These are phyloP conservation scores for Chelmon rostratus DNA, from an alignment of 2,797 vertebrate genomes.

Conservation along the genomic window DNA sequence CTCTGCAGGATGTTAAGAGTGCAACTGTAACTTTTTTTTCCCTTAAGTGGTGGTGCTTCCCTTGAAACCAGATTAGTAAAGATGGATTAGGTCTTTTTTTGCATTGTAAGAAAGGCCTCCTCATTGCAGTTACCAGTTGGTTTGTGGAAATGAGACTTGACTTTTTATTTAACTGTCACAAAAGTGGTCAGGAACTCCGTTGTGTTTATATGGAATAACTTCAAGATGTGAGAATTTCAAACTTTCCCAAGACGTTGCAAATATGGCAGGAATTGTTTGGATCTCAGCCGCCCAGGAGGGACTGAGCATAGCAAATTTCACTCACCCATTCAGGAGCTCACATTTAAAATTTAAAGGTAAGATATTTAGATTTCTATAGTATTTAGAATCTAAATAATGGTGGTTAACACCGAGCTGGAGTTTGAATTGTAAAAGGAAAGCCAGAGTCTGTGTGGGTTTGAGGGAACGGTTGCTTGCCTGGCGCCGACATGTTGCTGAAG, in stretches of 20 bases:
- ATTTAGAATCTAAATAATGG: not conserved
- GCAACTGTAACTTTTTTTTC: not conserved
- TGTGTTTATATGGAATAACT: not conserved
- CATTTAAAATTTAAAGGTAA: not conserved
- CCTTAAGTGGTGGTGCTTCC: not conserved
- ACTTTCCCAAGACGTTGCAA: not conserved
- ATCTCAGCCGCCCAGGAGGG: not conserved
- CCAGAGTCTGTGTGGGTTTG: slow-evolving; percentile 10
- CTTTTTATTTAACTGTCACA: slow-evolving; percentile 2
- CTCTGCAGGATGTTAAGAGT: not conserved
- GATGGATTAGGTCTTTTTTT: not conserved
- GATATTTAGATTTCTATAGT: too few species aligned
- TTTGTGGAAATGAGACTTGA: not conserved
- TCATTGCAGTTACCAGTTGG: not conserved
- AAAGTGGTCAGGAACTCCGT: not conserved
- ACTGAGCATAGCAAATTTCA: not conserved
- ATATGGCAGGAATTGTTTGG: not conserved
- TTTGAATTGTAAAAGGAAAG: slow-evolving; percentile 23
- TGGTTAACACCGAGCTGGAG: not conserved
- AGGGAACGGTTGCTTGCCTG: slow-evolving; percentile 6
- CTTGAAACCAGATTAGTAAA: not conserved
- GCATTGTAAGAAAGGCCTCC: too few species aligned
- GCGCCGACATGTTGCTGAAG: slow-evolving; percentile 19
- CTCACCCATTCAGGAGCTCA: slow-evolving; percentile 7
- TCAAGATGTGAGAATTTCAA: not conserved